Evolutionary conservation across 64 coral and sea anemone species (phyloP), one percentile per base, ranked within the genome.

Genomic region (Actinia equina): DNA sequence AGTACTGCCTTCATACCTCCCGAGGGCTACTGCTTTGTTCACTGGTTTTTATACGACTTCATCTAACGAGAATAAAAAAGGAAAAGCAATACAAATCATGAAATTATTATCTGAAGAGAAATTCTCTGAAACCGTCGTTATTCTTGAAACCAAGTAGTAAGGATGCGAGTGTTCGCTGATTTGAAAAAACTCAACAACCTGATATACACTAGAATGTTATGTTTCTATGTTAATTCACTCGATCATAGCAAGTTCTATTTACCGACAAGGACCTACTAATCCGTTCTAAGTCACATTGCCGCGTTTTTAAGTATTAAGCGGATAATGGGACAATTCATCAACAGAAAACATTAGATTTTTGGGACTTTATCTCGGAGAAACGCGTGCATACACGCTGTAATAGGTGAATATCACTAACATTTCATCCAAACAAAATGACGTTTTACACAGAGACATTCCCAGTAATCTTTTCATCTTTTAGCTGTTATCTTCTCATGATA

Each of bases 381-480:
- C 78, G 78, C 78, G 78, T 81, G 78, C 27, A 52, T 81, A 44
- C 78, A 81, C 78, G 78, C 17, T 37, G 20, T 52, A 52, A 52
- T 19, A 4, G 1, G 19, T 46, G 6, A 74, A 74, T 41, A 74
- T 74, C 69, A 74, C 69, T 6, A 16, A 74, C 69, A 74, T 12
- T 41, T 74, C 69, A 12, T 74, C 69, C 17, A 37, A 52, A 81
- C 78, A 81, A 81, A 57, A 81, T 81, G 78, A 81, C 44, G 4
- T 49, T 81, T 22, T 52, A 49, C 78, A 81, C 78, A 81, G 18
- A 52, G 78, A 81, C 8, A 25, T 81, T 52, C 17, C 13, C 69
- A n/a, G 78, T 11, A 81, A 81, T 81, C 78, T 81, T 81, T 74
- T 74, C 69, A 74, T 74, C 69, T 74, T 74, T 74, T 14, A 30